A percentile compares a stretch with the other conserved stretches of the same genome.
Conservation (phyloP, 2,888 invertebrate species). For the Phania funesta region DNA sequence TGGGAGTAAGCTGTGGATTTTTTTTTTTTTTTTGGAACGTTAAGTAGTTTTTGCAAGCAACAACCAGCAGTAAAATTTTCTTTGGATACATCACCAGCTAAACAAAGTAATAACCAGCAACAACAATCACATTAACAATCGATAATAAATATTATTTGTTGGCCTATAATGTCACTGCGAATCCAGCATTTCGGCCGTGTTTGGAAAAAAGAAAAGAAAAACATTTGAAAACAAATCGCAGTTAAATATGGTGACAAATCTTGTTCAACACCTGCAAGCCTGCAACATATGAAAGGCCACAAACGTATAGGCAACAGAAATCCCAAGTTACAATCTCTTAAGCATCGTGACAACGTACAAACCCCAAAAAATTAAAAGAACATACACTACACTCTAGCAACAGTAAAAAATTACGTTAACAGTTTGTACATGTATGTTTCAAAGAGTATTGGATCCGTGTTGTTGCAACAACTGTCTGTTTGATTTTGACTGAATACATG, state of each 20-base stretch:
- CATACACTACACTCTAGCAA: conserved; percentile 36
- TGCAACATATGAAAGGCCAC: conserved; percentile 46
- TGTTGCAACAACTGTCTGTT: conserved; percentile 40
- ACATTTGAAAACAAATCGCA: not conserved
- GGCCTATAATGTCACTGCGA: conserved; percentile 11
- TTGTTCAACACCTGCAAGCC: conserved; percentile 67
- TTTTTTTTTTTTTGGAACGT: too few relatives aligned
- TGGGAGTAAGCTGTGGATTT: too few relatives aligned
- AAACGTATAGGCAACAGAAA: not conserved
- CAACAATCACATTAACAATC: conserved; percentile 49
- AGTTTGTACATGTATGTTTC: conserved; percentile 46
- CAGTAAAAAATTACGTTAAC: conserved; percentile 46
- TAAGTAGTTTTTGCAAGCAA: not conserved
- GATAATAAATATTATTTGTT: conserved; percentile 53
- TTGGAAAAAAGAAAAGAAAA: not conserved
- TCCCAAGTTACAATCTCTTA: conserved; percentile 19
- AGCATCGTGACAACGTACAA: not conserved
- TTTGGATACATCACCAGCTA: conserved; percentile 55
- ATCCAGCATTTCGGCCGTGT: conserved; percentile 27
- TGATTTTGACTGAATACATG: conserved; percentile 33
- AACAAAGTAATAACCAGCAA: conserved; percentile 34
- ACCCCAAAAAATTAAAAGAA: conserved; percentile 10
- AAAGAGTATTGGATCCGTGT: conserved; percentile 10
- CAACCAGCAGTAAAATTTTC: not conserved
- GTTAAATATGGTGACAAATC: conserved; percentile 63